Evolutionary conservation across 2,113 vertebrate species (phyloP).

Genomic region (Scomber japonicus): DNA sequence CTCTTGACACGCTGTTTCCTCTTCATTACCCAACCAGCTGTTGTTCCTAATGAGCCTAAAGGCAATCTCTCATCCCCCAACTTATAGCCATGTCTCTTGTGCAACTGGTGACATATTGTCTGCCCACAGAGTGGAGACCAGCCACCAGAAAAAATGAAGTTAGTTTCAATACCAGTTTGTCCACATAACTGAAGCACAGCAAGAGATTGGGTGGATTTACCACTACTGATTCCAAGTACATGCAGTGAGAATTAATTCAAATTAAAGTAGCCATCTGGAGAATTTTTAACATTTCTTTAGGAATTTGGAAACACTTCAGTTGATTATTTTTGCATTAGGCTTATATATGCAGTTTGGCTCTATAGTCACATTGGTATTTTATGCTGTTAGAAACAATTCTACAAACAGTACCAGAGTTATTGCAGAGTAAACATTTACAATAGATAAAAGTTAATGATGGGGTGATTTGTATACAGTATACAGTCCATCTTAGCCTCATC

Average conservation of each 20-base stretch:
- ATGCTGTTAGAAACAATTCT: constrained; percentile 16
- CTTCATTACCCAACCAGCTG: constrained; percentile 89
- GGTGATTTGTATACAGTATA: constrained; percentile 19
- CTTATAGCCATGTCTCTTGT: constrained; percentile 68
- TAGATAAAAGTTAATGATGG: constrained; percentile 11
- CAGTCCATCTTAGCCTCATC: constrained; percentile 1
- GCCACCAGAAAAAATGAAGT: constrained; percentile 51
- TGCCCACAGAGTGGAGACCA: constrained; percentile 50
- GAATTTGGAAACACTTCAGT: constrained; percentile 4
- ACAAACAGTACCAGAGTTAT: constrained; percentile 8
- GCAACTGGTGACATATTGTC: constrained; percentile 75
- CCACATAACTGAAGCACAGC: constrained; percentile 6
- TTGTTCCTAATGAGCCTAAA: constrained; percentile 87
- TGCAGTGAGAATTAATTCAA: constrained; percentile 21
- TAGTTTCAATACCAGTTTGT: constrained; percentile 39
- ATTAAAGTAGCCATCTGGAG: constrained; percentile 30
- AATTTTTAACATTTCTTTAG: not conserved
- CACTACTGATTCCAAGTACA: not conserved
- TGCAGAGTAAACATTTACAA: constrained; percentile 18
- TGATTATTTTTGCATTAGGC: constrained; percentile 16
- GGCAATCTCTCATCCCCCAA: constrained; percentile 81
- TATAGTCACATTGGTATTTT: not conserved
- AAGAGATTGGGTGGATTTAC: not conserved
- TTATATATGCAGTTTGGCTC: constrained; percentile 15
- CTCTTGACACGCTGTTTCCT: constrained; percentile 86